A percentile compares a stretch with the other conserved stretches of the same genome.
Conservation (phyloP, 2,888 invertebrate species). For the Polylopha cassiicola region DNA sequence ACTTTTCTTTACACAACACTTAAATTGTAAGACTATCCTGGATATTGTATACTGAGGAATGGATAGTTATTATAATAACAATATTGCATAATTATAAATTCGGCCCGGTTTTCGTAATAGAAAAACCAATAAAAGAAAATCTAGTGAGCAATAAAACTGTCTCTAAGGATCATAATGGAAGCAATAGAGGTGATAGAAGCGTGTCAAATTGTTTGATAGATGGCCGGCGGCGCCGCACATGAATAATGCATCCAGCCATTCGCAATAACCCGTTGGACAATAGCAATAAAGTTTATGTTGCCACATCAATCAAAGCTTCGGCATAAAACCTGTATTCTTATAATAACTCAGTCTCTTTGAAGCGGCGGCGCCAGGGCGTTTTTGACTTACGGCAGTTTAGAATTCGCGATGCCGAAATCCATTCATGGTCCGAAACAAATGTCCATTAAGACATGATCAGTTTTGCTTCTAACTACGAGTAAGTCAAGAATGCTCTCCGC, state of each 20-base stretch:
- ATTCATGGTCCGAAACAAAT: too few species aligned
- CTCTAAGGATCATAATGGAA: slow-evolving; percentile 7
- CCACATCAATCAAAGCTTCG: slow-evolving; percentile 20
- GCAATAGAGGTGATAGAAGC: slow-evolving; percentile 18
- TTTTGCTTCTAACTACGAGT: too few species aligned
- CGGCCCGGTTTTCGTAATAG: too few species aligned
- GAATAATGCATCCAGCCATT: slow-evolving; percentile 20
- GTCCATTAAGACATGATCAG: too few species aligned
- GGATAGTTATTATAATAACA: too few species aligned
- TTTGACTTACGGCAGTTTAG: too few species aligned
- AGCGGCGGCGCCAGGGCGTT: slow-evolving; percentile 9
- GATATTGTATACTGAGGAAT: too few species aligned
- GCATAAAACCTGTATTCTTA: slow-evolving; percentile 16
- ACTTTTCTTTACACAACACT: too few species aligned
- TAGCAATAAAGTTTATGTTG: slow-evolving; percentile 21
- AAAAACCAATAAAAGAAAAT: neutral
- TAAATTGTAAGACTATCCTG: too few species aligned
- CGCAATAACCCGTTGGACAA: slow-evolving; percentile 21
- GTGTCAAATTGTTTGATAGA: slow-evolving; percentile 23
- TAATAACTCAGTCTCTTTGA: slow-evolving; percentile 14
- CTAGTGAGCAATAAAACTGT: slow-evolving; percentile 13
- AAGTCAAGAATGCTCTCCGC: too few species aligned
- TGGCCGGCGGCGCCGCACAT: slow-evolving; percentile 20
- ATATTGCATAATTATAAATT: too few species aligned
- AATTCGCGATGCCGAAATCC: too few species aligned